Conservation (phyloP, 2,888 invertebrate species). For the Mamestra brassicae region DNA sequence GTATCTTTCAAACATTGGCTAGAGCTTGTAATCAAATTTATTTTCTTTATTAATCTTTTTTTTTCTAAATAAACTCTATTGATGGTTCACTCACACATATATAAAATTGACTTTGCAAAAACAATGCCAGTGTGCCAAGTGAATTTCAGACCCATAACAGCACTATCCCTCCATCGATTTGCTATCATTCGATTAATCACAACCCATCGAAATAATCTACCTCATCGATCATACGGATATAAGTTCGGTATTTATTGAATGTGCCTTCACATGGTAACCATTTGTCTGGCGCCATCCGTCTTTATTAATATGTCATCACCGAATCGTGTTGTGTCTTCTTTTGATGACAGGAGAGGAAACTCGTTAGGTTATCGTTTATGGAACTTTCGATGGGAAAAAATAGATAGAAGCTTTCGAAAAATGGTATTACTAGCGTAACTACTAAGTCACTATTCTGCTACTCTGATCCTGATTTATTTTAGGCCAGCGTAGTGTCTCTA, state of each 20-base stretch:
- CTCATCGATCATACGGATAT: slow-evolving; percentile 54
- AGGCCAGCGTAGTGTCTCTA: not conserved
- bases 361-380: slow-evolving; percentile 31
- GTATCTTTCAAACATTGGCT: not conserved
- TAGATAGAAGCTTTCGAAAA: not conserved
- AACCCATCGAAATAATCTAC: slow-evolving; percentile 34
- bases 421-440: slow-evolving; percentile 5
- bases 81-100: not conserved
- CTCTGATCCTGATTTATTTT: slow-evolving; percentile 24
- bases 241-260: slow-evolving; percentile 50
- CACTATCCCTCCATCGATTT: slow-evolving; percentile 29
- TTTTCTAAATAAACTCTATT: not conserved
- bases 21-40: not conserved
- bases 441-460: not conserved
- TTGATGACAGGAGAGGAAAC: slow-evolving; percentile 9
- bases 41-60: not conserved
- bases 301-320: slow-evolving; percentile 50
- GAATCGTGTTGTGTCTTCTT: slow-evolving; percentile 13
- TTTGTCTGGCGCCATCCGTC: slow-evolving; percentile 56
- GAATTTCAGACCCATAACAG: not conserved
- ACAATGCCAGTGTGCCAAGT: not conserved
- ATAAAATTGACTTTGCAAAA: not conserved
- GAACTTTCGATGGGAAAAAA: slow-evolving; percentile 23
- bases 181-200: slow-evolving; percentile 42
- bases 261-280: slow-evolving; percentile 36